Evolutionary conservation across 2,113 vertebrate genomes (phyloP).

Genomic region (Aramus guarauna): DNA sequence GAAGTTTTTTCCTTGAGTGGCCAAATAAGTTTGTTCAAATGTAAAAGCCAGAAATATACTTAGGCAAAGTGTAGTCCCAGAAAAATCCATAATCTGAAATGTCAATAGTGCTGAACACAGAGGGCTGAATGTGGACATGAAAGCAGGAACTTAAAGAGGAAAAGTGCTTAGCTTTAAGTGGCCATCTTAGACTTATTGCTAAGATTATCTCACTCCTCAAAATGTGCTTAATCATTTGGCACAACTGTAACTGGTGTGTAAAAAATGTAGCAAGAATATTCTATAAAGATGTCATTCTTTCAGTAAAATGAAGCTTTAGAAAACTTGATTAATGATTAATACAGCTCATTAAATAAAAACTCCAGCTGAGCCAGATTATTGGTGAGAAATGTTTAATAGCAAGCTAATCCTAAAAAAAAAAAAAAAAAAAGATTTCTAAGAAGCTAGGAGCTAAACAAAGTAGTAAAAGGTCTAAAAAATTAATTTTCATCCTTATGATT

Average conservation of each 20-base stretch:
- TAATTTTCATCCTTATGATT: not conserved
- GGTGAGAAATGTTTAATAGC: not conserved
- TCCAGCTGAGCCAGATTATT: not conserved
- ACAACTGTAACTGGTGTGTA: not conserved
- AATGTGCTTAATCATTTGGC: not conserved
- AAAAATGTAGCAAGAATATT: not conserved
- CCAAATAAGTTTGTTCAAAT: not conserved
- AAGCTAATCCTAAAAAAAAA: not conserved
- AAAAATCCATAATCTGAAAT: not conserved
- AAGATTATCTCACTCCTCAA: not conserved
- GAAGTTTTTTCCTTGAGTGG: not conserved
- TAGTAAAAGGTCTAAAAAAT: not conserved
- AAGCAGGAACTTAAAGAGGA: not conserved
- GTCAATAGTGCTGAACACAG: not conserved
- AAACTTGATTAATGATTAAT: not conserved
- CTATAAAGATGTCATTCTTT: not conserved
- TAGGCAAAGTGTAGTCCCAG: not conserved
- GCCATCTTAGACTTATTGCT: not conserved
- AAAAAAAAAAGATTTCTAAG: not conserved
- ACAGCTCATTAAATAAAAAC: not conserved
- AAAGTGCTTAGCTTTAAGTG: not conserved
- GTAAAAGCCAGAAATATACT: not conserved
- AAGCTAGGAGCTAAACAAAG: not conserved
- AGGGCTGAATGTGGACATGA: not conserved
- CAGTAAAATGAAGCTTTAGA: not conserved